Evolutionary conservation across 1,140 invertebrate genomes (phyloP).

Genomic region (Zaprionus tsacasi): DNA sequence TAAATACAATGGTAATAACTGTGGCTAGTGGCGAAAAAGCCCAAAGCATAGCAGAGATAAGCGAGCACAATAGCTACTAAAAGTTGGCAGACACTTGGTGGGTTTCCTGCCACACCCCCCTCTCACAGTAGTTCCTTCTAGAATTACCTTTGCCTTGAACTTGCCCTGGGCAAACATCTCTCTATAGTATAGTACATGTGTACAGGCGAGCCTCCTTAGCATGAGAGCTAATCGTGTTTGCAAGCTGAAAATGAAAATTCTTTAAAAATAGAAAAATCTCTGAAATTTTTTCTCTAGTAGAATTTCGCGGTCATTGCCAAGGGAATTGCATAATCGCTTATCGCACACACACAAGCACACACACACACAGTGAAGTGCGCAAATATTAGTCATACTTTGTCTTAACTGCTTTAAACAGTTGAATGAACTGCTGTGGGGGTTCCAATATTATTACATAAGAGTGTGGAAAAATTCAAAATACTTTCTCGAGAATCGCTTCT

Average conservation of each 20-base stretch:
- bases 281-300: background rate
- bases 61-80: constrained; percentile 16
- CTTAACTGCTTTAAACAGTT: constrained; percentile 26
- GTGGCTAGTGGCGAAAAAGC: constrained; percentile 25
- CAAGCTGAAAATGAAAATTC: background rate
- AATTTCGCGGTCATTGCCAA: constrained; percentile 63
- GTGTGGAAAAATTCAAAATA: constrained; percentile 4
- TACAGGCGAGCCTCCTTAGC: background rate
- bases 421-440: constrained; percentile 22
- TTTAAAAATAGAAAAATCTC: background rate
- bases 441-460: constrained; percentile 59
- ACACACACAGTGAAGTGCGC: background rate
- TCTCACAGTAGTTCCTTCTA: constrained; percentile 1
- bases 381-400: constrained; percentile 34
- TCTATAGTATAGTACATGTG: background rate
- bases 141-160: constrained; percentile 49
- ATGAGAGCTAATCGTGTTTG: background rate
- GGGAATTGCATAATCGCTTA: constrained; percentile 64
- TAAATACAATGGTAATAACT: constrained; percentile 16
- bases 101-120: constrained; percentile 27
- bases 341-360: constrained; percentile 1
- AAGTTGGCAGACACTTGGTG: constrained; percentile 43
- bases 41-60: constrained; percentile 8
- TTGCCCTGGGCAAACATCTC: constrained; percentile 22
- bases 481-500: background rate